Percentiles rank a stretch among this genome's conserved stretches.
These are phyloP conservation scores for Engystomops pustulosus DNA, from an alignment of 2,113 vertebrate species.

Conservation along the genomic window DNA sequence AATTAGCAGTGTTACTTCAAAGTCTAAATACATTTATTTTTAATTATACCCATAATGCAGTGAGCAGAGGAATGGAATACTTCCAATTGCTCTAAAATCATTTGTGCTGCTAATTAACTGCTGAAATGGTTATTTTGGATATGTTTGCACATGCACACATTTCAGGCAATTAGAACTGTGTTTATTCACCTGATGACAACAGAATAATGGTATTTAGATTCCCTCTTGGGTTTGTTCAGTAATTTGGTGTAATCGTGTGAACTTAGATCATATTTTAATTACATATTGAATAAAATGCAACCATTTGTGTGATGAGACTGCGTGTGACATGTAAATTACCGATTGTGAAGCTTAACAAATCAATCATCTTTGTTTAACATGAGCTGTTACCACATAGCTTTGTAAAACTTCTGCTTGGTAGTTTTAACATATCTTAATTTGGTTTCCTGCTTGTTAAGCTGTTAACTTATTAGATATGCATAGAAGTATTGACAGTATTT, in stretches of 20 bases:
- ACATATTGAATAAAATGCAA: slow-evolving; percentile 4
- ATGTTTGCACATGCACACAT: slow-evolving; percentile 39
- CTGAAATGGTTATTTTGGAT: slow-evolving; percentile 40
- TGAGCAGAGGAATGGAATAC: slow-evolving; percentile 31
- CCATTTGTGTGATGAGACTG: neutral
- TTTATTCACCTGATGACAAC: slow-evolving; percentile 56
- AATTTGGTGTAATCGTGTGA: slow-evolving; percentile 36
- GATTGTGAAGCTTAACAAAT: neutral
- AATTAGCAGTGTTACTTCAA: slow-evolving; percentile 48
- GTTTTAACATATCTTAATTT: too few relatives aligned
- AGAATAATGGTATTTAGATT: slow-evolving; percentile 48
- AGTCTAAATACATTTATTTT: slow-evolving; percentile 54
- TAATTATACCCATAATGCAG: slow-evolving; percentile 58
- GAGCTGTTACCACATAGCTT: neutral
- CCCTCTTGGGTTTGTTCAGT: slow-evolving; percentile 30
- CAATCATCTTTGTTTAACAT: neutral
- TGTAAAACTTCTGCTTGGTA: too few relatives aligned
- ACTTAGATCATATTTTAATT: slow-evolving; percentile 42
- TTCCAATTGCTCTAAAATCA: slow-evolving; percentile 49
- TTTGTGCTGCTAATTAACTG: slow-evolving; percentile 55
- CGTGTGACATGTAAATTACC: neutral
- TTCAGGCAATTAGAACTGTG: slow-evolving; percentile 42
- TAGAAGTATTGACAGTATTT: too few relatives aligned
- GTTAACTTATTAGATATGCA: too few relatives aligned
- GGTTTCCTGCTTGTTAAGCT: too few relatives aligned